Conservation (phyloP, 2,888 invertebrate species). For the Amaurobius ferox region DNA sequence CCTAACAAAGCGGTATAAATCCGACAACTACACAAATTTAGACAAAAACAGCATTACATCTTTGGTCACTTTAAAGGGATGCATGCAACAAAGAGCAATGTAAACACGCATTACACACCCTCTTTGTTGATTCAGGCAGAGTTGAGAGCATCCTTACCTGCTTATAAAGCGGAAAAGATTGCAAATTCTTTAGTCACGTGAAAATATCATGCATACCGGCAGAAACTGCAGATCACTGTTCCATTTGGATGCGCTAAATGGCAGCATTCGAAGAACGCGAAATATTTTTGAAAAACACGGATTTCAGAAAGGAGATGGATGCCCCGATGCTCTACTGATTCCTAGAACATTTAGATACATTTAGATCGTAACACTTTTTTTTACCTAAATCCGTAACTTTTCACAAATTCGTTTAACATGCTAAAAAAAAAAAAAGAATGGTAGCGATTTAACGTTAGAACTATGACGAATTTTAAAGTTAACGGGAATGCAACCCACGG, state of each 20-base stretch:
- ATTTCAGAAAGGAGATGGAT: background rate
- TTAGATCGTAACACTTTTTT: no score
- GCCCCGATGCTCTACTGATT: conserved; percentile 33
- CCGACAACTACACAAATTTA: no score
- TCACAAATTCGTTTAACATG: no score
- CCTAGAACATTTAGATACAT: background rate
- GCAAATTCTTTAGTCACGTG: background rate
- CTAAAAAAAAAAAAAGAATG: no score
- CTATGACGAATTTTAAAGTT: no score
- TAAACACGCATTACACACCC: background rate
- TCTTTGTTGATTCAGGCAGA: background rate
- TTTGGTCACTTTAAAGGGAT: background rate
- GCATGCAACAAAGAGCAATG: background rate
- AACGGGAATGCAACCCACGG: no score
- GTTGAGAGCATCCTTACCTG: background rate
- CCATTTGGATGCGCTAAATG: conserved; percentile 13
- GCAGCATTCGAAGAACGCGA: conserved; percentile 24
- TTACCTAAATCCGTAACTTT: no score
- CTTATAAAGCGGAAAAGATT: background rate
- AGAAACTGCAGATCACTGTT: conserved; percentile 13
- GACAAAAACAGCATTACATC: background rate
- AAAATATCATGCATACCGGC: background rate
- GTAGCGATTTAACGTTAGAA: no score
- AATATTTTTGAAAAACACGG: background rate
- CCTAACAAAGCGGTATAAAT: no score